Evolutionary conservation across 2,113 vertebrate species (phyloP).

Genomic region (Mormoops blainvillei): DNA sequence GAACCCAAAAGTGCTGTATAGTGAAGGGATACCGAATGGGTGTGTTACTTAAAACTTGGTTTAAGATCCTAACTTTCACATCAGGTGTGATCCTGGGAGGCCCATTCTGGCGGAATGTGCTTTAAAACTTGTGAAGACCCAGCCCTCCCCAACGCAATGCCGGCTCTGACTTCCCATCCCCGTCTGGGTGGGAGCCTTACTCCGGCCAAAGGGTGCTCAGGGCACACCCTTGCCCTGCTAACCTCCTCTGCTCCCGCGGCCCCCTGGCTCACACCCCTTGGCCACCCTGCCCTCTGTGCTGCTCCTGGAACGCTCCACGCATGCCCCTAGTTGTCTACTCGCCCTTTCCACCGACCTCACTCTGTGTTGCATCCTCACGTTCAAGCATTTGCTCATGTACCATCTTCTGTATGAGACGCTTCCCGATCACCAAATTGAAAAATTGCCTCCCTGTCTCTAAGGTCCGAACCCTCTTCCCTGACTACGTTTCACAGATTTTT

Average conservation of each 20-base stretch:
- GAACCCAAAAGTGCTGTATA: background rate
- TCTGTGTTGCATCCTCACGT: background rate
- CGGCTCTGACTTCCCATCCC: background rate
- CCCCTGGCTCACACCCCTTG: too few species aligned
- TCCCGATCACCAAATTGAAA: background rate
- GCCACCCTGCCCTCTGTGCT: accelerated
- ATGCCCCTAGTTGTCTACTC: background rate
- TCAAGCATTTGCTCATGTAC: background rate
- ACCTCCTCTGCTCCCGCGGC: background rate
- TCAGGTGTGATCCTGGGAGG: background rate
- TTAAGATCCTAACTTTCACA: background rate
- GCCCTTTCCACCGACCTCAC: background rate
- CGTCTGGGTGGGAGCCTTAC: background rate
- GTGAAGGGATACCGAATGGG: background rate
- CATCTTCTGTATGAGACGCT: background rate
- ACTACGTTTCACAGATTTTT: background rate
- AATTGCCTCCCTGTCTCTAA: background rate
- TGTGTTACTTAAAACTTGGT: background rate
- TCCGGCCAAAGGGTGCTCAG: background rate
- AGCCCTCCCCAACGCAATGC: background rate
- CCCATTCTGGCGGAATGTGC: background rate
- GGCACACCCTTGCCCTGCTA: background rate
- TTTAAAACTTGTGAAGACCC: background rate
- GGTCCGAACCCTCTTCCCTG: background rate
- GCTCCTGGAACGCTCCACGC: background rate